phyloP scores from a whole-genome alignment of 2,113 vertebrate genomes.

The Oncorhynchus gorbuscha region DNA sequence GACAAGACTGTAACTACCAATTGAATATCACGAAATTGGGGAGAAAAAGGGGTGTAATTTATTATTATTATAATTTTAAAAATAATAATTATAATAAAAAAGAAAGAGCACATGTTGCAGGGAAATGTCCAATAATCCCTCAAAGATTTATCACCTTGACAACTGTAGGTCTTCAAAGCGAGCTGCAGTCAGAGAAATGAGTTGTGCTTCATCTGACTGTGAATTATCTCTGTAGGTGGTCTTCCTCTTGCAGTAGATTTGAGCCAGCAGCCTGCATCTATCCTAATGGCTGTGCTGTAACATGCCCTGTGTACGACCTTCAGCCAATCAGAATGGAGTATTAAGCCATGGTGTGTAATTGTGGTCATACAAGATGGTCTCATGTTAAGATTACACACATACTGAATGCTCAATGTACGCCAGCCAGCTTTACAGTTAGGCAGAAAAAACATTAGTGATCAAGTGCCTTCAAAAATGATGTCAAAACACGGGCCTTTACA shows the following conservation, averaged over 20 bases:
- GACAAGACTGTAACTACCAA: too few relatives aligned
- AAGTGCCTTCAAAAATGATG: neutral
- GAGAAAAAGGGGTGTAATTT: too few relatives aligned
- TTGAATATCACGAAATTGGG: too few relatives aligned
- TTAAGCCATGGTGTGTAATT: too few relatives aligned
- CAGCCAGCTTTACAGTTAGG: too few relatives aligned
- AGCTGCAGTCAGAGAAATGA: neutral
- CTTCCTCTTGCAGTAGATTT: neutral
- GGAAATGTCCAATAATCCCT: constrained; percentile 8
- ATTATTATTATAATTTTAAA: neutral
- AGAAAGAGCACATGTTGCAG: constrained; percentile 3
- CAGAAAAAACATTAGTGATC: too few relatives aligned
- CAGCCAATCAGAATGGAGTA: neutral
- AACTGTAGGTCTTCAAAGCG: constrained; percentile 27
- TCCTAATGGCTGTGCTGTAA: neutral
- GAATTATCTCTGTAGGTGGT: neutral
- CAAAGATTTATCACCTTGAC: constrained; percentile 33
- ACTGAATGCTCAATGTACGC: neutral
- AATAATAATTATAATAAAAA: neutral
- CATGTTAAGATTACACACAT: neutral
- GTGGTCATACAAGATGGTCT: neutral
- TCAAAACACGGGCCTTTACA: constrained; percentile 50
- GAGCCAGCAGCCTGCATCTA: neutral
- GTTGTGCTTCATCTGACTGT: neutral
- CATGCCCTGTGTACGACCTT: neutral